A percentile compares a stretch with the other conserved stretches of the same genome.
phyloP scores from a whole-genome alignment of 2,797 vertebrate genomes.

The Todus mexicanus region DNA sequence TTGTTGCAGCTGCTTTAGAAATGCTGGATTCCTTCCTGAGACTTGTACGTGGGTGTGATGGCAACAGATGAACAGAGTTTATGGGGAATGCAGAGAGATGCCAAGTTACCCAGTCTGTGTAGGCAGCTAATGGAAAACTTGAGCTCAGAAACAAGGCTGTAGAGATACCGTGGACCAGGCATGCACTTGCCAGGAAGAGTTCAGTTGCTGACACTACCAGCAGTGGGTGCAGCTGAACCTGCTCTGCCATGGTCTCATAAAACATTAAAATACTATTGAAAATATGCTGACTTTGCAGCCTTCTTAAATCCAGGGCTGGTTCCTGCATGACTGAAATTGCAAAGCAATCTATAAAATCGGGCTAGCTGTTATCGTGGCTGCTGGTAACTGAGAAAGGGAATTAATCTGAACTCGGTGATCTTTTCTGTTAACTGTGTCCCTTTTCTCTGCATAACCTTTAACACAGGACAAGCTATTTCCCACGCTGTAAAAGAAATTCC shows the following conservation, averaged over 20 bases:
- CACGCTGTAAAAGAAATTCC: neutral
- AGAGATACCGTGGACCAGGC: neutral
- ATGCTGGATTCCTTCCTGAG: constrained; percentile 38
- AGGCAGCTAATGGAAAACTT: constrained; percentile 55
- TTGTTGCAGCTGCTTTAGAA: constrained; percentile 59
- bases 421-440: neutral
- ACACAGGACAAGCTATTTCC: neutral
- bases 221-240: constrained; percentile 45
- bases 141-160: constrained; percentile 26
- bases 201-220: constrained; percentile 9
- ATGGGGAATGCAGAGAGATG: constrained; percentile 44
- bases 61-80: constrained; percentile 60
- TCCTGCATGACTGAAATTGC: neutral
- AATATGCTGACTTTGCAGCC: neutral
- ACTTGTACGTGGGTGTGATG: constrained; percentile 40
- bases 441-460: neutral
- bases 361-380: neutral
- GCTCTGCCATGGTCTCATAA: neutral
- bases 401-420: neutral
- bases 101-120: constrained; percentile 51
- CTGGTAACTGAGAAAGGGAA: neutral
- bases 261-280: neutral
- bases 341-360: constrained; percentile 6
- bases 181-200: neutral
- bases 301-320: neutral